Evolutionary conservation across 2,888 invertebrate genomes (phyloP), one percentile per base, ranked within the genome.

Genomic region (Beris morrisii): DNA sequence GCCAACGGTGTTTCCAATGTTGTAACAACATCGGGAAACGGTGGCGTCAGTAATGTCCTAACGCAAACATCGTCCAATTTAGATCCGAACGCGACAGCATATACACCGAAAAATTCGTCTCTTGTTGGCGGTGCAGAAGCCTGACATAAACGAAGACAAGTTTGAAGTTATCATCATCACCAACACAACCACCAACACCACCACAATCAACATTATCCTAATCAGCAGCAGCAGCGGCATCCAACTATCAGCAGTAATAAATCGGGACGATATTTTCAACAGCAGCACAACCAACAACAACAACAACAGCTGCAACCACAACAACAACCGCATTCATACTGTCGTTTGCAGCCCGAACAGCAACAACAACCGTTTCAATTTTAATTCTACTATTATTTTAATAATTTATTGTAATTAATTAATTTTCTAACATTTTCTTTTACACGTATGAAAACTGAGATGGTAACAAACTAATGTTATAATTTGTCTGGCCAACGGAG

Each of bases 61-160:
- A 69, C 72, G 55, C 69, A 69, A 55, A 67, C 69, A 76, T 81
- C 73, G 77, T 80, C 80, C 7, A 87, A 84, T 74, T 86, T 95
- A 69, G 95, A 95, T 83, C 95, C 95, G 66, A 93, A 95, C 83
- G 95, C 95, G 71, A 88, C 90, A 71, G 92, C 91, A 73, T 95
- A 95, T 83, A 95, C 93, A 72, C 95, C 95, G 70, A 93, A 93
- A 77, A 82, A 83, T 73, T 85, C 86, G 70, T 73, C 73, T n/a
- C 69, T 74, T 64, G 74, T 74, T 59, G 72, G 74, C 64, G 73
- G 73, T 43, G 67, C 72, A 55, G 75, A 75, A 68, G 76, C 76
- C 73, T 76, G 76, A 76, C 75, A 64, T 53, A 65, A 65, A 52
- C 48, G 65, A 32, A 48, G 65, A 31, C 65, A 65, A 38, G 65